Evolutionary conservation across 2,113 vertebrate genomes (phyloP), one percentile per base, ranked within the genome.

Genomic region (Elephantulus edwardii): DNA sequence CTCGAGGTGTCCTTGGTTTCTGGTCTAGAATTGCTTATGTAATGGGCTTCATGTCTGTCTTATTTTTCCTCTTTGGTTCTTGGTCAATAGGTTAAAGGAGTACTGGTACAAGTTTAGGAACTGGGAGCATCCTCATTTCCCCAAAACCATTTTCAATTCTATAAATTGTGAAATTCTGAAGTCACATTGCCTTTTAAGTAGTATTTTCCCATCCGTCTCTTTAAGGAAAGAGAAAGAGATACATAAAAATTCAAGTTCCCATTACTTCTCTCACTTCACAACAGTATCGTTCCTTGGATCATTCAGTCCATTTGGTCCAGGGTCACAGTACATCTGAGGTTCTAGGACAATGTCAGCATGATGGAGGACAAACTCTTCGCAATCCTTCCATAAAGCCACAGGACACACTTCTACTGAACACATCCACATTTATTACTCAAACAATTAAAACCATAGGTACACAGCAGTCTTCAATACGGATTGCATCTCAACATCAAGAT

Each of bases 21-120:
- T 80, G 26, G 38, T 70, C 40, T 83, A 44, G 26, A 81, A 19
- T 83, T 66, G 46, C 74, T 78, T 56, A n/a, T 16, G 90, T 86
- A 68, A 86, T 90, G 14, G 52, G 30, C 94, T 95, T 94, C 88
- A 60, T 20, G 92, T 94, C 84, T 72, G 86, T 71, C 50, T 89
- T 83, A 10, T 52, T 72, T 28, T 83, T 8, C 50, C 10, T 28
- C 22, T 76, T 79, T 70, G 48, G n/a, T 79, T 95, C 70, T 46
- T 48, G 30, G 12, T 24, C 76, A 76, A 60, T 56, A 76, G 4
- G n/a, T 74, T 89, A 70, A 90, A 83, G 48, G 26, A 88, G n/a
- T 68, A n/a, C 26, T 13, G 46, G 6, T 54, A 82, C 54, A 40
- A 83, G 33, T 82, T 89, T 60, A 58, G 75, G n/a, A 78, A 87